These are phyloP conservation scores for Pteruthius melanotis DNA, from an alignment of 2,113 vertebrate genomes.

Conservation along the genomic window DNA sequence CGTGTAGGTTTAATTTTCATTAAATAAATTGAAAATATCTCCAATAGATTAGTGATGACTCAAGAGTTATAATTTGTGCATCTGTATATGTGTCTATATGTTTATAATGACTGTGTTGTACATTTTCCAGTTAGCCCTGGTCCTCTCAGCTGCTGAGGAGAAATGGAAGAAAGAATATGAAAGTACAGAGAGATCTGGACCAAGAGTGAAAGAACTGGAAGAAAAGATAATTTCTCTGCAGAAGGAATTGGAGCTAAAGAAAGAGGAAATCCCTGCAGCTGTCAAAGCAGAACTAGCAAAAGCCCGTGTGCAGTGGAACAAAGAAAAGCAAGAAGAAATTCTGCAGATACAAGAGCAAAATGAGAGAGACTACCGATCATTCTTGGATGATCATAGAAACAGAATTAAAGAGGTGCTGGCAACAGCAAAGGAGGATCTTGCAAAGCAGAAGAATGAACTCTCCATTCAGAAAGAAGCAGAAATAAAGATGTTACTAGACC, in stretches of 20 bases:
- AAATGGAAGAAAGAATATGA: conserved; percentile 76
- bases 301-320: conserved; percentile 83
- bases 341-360: conserved; percentile 75
- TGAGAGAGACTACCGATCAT: conserved; percentile 78
- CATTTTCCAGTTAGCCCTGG: conserved; percentile 54
- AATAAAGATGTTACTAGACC: conserved; percentile 71
- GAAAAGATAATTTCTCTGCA: conserved; percentile 76
- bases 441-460: conserved; percentile 78
- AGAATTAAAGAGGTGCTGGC: conserved; percentile 79
- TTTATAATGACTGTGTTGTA: neutral
- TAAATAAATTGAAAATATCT: neutral
- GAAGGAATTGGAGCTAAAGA: conserved; percentile 76
- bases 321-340: conserved; percentile 89
- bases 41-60: neutral
- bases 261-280: conserved; percentile 76
- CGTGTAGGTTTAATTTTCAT: neutral
- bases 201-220: conserved; percentile 73
- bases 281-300: conserved; percentile 87
- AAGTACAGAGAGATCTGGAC: conserved; percentile 56
- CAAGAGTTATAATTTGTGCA: neutral
- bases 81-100: neutral
- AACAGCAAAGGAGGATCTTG: conserved; percentile 75
- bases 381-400: conserved; percentile 80
- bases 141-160: conserved; percentile 78
- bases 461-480: conserved; percentile 80